Conservation (phyloP, 2,888 invertebrate genomes). For the Nomada fabriciana region DNA sequence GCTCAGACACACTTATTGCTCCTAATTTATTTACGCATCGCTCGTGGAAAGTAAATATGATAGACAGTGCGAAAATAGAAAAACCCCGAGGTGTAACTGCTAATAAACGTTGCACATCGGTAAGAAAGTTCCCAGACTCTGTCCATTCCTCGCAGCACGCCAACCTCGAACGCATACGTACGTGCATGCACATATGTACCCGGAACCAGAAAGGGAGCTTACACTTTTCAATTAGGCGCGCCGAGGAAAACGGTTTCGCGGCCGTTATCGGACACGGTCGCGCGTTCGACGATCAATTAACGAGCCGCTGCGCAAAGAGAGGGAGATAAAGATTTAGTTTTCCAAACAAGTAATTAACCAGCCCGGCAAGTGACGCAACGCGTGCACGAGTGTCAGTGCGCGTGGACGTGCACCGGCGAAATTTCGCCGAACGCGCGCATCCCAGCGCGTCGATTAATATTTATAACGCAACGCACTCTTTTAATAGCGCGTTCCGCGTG, state of each 20-base stretch:
- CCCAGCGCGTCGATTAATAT: conserved; percentile 69
- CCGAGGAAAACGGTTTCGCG: conserved; percentile 1
- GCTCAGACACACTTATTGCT: no score
- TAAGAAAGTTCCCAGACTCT: no score
- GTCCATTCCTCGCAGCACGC: neutral
- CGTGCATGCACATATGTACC: no score
- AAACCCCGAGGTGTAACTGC: no score
- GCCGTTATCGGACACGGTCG: neutral
- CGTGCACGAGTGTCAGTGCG: neutral
- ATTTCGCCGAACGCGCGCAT: conserved; percentile 54
- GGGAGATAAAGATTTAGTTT: conserved; percentile 31
- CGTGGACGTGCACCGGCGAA: conserved; percentile 48
- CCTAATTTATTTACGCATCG: no score
- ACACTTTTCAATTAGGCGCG: conserved; percentile 23
- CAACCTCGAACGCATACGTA: no score
- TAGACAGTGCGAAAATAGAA: no score
- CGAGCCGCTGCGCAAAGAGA: neutral
- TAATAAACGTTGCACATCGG: no score
- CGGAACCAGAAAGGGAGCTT: neutral
- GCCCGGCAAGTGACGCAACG: conserved; percentile 34
- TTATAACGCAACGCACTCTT: conserved; percentile 69
- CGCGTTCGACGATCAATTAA: conserved; percentile 50
- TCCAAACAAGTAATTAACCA: conserved; percentile 50
- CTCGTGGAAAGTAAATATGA: no score
- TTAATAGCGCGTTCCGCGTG: conserved; percentile 52